These are phyloP conservation scores for Rhorus exstirpatorius DNA, from an alignment of 2,888 invertebrate genomes.

Conservation along the genomic window DNA sequence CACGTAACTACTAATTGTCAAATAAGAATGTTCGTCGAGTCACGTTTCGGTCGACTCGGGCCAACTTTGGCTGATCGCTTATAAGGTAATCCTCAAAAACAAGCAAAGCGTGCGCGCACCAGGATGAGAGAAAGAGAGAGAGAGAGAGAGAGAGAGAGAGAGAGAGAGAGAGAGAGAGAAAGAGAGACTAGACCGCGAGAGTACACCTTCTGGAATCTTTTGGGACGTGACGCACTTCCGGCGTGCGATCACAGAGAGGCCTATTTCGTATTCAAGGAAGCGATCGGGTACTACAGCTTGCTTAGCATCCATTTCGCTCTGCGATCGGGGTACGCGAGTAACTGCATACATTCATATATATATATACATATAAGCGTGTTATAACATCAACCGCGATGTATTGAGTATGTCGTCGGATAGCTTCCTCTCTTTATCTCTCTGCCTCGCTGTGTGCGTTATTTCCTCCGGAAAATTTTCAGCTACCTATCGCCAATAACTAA, in stretches of 20 bases:
- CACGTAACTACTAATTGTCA: constrained; percentile 62
- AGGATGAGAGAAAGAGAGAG: constrained; percentile 45
- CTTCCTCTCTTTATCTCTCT: constrained; percentile 13
- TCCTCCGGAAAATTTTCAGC: background rate
- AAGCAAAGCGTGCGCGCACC: constrained; percentile 41
- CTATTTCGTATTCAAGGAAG: constrained; percentile 85
- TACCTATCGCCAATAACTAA: constrained; percentile 5
- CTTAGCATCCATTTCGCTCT: constrained; percentile 84
- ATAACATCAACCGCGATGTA: constrained; percentile 50
- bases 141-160: constrained; percentile 47
- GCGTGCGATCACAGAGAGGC: constrained; percentile 66
- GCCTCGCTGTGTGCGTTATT: constrained; percentile 7
- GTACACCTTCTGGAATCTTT: constrained; percentile 73
- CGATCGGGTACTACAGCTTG: constrained; percentile 85
- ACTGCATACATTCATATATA: background rate
- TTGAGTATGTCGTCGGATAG: constrained; percentile 25
- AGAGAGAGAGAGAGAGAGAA: constrained; percentile 27
- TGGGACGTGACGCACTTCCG: constrained; percentile 85
- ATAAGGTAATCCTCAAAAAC: constrained; percentile 61
- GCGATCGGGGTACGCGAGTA: constrained; percentile 50
- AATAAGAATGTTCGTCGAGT: constrained; percentile 56
- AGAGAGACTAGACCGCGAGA: constrained; percentile 36
- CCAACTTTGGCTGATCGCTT: constrained; percentile 62
- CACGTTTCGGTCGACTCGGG: constrained; percentile 45
- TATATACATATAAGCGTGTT: constrained; percentile 23